Evolutionary conservation across 2,888 invertebrate species (phyloP).

Genomic region (Hanleya hanleyi): DNA sequence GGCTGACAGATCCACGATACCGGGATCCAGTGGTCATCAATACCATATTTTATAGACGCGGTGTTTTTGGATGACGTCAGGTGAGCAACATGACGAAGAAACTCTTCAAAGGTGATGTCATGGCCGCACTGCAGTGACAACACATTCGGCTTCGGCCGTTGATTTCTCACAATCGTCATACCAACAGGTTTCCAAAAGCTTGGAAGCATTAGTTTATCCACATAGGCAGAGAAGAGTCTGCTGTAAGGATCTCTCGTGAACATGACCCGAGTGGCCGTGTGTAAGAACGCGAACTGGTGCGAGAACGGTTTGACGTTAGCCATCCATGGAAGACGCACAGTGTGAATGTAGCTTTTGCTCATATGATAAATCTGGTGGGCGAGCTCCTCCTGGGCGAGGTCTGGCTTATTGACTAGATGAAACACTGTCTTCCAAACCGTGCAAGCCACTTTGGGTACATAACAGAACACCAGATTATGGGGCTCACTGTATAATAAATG

Average conservation of each 20-base stretch:
- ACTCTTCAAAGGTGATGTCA: slow-evolving; percentile 53
- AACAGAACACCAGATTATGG: slow-evolving; percentile 27
- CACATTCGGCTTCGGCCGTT: slow-evolving; percentile 10
- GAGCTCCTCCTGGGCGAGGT: background rate
- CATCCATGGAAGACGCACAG: background rate
- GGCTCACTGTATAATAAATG: background rate
- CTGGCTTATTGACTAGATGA: slow-evolving; percentile 1
- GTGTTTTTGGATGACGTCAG: slow-evolving; percentile 10
- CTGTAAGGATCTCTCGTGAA: slow-evolving; percentile 51
- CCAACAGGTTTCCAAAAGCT: slow-evolving; percentile 49
- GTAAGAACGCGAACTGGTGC: background rate
- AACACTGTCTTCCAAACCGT: slow-evolving; percentile 53
- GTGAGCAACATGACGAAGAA: slow-evolving; percentile 22
- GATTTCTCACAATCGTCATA: slow-evolving; percentile 21
- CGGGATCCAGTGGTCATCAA: slow-evolving; percentile 51
- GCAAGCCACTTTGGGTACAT: slow-evolving; percentile 51
- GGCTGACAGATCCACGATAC: slow-evolving; percentile 47
- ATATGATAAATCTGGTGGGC: background rate
- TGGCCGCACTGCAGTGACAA: slow-evolving; percentile 39
- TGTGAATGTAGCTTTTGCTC: background rate
- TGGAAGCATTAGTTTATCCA: slow-evolving; percentile 52
- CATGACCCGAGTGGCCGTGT: slow-evolving; percentile 8
- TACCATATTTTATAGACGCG: slow-evolving; percentile 8
- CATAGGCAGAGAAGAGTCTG: slow-evolving; percentile 50
- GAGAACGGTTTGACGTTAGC: background rate